phyloP scores from a whole-genome alignment of 2,888 invertebrate species.

The Agonopterix heracliana region DNA sequence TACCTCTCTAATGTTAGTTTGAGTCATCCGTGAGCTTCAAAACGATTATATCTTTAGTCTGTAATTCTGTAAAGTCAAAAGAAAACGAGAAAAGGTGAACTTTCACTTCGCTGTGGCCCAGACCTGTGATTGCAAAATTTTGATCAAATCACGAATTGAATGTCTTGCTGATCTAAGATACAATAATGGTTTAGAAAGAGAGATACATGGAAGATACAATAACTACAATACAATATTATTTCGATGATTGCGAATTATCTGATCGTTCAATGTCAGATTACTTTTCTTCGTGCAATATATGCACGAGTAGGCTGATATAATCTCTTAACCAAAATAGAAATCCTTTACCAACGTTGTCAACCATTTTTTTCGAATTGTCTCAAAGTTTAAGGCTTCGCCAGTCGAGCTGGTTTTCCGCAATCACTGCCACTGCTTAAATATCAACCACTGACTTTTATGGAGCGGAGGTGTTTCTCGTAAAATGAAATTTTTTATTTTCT shows the following conservation, averaged over 20 bases:
- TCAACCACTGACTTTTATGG: slow-evolving; percentile 38
- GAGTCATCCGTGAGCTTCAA: not conserved
- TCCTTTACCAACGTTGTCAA: not conserved
- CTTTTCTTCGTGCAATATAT: too few relatives aligned
- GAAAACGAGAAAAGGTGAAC: slow-evolving; percentile 52
- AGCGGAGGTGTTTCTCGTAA: not conserved
- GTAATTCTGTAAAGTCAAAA: slow-evolving; percentile 31
- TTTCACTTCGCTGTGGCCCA: slow-evolving; percentile 56
- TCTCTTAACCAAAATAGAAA: too few relatives aligned
- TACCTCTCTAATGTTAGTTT: not conserved
- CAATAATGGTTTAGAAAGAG: slow-evolving; percentile 11
- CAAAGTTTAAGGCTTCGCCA: slow-evolving; percentile 1
- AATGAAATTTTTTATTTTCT: not conserved
- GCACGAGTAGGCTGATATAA: too few relatives aligned
- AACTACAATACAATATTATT: slow-evolving; percentile 2
- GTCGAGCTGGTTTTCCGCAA: slow-evolving; percentile 32
- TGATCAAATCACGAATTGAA: slow-evolving; percentile 35
- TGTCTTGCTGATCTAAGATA: slow-evolving; percentile 19
- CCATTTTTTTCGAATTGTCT: not conserved
- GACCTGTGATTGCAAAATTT: slow-evolving; percentile 46
- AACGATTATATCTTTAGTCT: slow-evolving; percentile 5
- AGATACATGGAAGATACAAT: slow-evolving; percentile 12
- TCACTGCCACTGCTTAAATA: slow-evolving; percentile 26
- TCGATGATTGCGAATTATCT: not conserved
- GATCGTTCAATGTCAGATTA: not conserved